Conservation (phyloP, 2,113 vertebrate genomes). For the Xenopus borealis region DNA sequence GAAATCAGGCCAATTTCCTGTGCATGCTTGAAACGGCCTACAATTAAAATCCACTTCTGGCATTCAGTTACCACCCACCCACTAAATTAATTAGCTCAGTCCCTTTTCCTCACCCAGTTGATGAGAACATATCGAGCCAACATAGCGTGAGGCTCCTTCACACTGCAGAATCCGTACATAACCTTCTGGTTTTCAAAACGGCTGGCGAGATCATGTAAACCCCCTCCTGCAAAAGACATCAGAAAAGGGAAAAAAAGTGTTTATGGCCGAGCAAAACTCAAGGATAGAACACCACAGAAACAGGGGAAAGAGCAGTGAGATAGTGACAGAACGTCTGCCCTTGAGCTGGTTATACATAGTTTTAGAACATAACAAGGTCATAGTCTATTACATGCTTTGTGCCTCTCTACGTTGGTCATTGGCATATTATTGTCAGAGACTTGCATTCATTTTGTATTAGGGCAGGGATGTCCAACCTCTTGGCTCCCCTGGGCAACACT, state of each 20-base stretch:
- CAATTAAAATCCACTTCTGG: background rate
- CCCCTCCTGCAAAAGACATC: conserved; percentile 72
- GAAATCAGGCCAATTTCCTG: background rate
- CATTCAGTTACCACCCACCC: too few relatives aligned
- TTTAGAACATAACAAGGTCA: too few relatives aligned
- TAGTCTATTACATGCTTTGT: too few relatives aligned
- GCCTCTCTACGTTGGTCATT: too few relatives aligned
- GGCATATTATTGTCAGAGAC: too few relatives aligned
- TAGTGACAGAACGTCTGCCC: background rate
- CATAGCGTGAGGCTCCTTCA: conserved; percentile 84
- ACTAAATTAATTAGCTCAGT: background rate
- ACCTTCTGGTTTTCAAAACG: conserved; percentile 88
- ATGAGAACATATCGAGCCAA: conserved; percentile 95
- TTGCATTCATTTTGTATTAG: too few relatives aligned
- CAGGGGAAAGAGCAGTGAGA: background rate
- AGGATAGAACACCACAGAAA: too few relatives aligned
- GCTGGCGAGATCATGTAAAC: conserved; percentile 82
- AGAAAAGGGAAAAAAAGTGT: background rate
- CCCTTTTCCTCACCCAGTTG: conserved; percentile 84
- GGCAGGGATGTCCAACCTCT: too few relatives aligned
- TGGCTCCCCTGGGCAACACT: too few relatives aligned
- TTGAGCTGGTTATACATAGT: too few relatives aligned
- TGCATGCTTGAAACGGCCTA: background rate
- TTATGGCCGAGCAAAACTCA: too few relatives aligned
- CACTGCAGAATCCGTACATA: conserved; percentile 98